Conservation (phyloP, 2,113 vertebrate genomes). For the Otocyon megalotis region DNA sequence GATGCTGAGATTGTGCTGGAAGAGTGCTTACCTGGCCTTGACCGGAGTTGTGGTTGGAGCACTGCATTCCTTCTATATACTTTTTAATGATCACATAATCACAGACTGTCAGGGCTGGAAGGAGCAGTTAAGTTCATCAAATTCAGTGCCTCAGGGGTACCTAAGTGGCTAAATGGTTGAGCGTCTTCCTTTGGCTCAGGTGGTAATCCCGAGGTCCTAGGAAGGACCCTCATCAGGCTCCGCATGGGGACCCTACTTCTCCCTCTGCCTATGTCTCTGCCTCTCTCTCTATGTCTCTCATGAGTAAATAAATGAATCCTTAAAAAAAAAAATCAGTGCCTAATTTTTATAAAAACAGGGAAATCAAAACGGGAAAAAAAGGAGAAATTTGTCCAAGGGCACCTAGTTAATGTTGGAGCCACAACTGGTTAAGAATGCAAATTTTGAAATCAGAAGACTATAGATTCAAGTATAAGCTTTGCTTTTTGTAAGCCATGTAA, state of each 20-base stretch:
- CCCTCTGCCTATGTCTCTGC: no score
- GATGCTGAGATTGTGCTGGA: background rate
- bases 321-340: background rate
- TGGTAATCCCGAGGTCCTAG: no score
- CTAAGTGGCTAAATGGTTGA: no score
- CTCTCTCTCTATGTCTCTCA: no score
- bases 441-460: background rate
- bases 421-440: background rate
- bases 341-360: background rate
- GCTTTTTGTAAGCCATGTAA: background rate
- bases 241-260: no score
- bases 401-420: background rate
- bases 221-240: no score
- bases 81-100: background rate
- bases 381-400: background rate
- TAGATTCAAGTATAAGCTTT: background rate
- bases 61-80: background rate
- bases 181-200: no score
- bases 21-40: background rate
- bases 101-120: background rate
- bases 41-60: background rate
- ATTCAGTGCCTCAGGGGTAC: background rate
- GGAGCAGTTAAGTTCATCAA: background rate
- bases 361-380: background rate
- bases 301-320: no score